These are phyloP conservation scores for Nymphalis polychloros DNA, from an alignment of 2,888 invertebrate genomes.

Conservation along the genomic window DNA sequence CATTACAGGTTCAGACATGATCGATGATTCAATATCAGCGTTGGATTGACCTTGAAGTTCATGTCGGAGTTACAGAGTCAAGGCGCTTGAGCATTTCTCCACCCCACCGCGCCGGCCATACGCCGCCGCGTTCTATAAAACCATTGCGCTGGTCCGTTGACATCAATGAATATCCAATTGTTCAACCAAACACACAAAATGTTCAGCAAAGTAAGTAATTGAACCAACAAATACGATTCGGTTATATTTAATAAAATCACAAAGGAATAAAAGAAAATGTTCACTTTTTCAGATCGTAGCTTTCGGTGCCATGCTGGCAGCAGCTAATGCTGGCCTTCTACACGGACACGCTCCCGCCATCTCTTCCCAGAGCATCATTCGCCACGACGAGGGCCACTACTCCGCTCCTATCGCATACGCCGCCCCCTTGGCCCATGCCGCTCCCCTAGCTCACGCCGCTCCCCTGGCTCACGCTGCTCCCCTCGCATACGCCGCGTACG, in stretches of 20 bases:
- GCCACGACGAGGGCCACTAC: slow-evolving; percentile 53
- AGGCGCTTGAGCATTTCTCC: slow-evolving; percentile 50
- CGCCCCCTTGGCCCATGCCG: slow-evolving; percentile 48
- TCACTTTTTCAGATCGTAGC: slow-evolving; percentile 45
- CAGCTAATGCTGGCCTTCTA: slow-evolving; percentile 66
- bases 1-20: slow-evolving; percentile 35
- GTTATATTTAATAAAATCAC: background rate
- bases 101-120: slow-evolving; percentile 46
- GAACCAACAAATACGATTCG: background rate
- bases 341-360: slow-evolving; percentile 49
- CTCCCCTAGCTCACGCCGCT: slow-evolving; percentile 47
- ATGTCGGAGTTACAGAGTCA: slow-evolving; percentile 63
- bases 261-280: too few relatives aligned
- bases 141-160: slow-evolving; percentile 56
- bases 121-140: slow-evolving; percentile 60
- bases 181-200: slow-evolving; percentile 60
- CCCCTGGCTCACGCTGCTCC: slow-evolving; percentile 33
- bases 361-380: slow-evolving; percentile 59
- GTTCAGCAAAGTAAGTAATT: slow-evolving; percentile 66
- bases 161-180: slow-evolving; percentile 62
- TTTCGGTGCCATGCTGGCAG: slow-evolving; percentile 52
- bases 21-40: slow-evolving; percentile 45
- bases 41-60: slow-evolving; percentile 51
- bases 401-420: slow-evolving; percentile 42
- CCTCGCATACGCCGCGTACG: slow-evolving; percentile 39